Conservation (phyloP, 2,797 vertebrate species). For the Buceros bicornis region DNA sequence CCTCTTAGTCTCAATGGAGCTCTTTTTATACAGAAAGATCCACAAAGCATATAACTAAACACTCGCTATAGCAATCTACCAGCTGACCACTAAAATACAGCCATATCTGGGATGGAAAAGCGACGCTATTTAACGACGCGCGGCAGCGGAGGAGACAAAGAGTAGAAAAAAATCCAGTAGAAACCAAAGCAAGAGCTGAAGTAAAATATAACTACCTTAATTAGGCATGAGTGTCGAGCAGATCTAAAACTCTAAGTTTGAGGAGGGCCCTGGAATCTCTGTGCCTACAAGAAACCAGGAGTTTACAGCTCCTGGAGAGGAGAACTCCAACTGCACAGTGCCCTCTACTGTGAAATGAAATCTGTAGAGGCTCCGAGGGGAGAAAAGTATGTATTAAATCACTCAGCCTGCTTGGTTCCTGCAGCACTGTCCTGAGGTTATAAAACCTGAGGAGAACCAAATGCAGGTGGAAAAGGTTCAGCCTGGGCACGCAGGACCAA, state of each 20-base stretch:
- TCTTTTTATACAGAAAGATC: constrained; percentile 48
- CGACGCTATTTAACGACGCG: neutral
- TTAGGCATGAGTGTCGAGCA: neutral
- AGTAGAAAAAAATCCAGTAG: constrained; percentile 1
- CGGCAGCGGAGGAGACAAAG: neutral
- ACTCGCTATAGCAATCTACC: constrained; percentile 7
- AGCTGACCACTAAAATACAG: constrained; percentile 27
- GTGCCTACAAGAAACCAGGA: neutral
- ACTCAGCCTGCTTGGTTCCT: neutral
- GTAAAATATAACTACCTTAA: neutral
- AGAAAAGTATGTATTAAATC: neutral
- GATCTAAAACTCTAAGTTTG: constrained; percentile 4
- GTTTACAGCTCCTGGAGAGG: neutral
- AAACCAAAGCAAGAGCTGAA: constrained; percentile 4
- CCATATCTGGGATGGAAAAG: constrained; percentile 4
- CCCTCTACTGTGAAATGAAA: constrained; percentile 51
- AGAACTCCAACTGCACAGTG: constrained; percentile 44
- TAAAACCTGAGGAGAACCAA: neutral
- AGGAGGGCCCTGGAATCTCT: constrained; percentile 4
- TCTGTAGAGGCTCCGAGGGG: neutral
- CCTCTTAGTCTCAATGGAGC: constrained; percentile 59
- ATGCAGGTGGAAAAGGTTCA: neutral
- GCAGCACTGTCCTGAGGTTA: neutral
- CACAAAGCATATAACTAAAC: constrained; percentile 48
- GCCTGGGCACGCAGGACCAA: neutral